Evolutionary conservation across 2,797 vertebrate species (phyloP), one percentile per base, ranked within the genome.

Genomic region (Meda fulgida): DNA sequence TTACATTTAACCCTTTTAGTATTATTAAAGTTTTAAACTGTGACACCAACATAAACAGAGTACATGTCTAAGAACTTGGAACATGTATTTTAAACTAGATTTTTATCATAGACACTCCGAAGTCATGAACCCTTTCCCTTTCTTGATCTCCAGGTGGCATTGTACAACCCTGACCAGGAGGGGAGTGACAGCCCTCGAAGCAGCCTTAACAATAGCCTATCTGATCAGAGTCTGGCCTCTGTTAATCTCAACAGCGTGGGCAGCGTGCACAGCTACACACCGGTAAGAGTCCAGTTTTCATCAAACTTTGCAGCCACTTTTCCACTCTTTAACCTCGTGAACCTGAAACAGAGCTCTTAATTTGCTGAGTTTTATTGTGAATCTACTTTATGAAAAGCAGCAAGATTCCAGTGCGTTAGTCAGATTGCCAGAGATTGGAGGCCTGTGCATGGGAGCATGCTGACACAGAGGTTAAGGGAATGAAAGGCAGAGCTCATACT

Each of bases 141-240:
- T 43, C 19, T 65, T 83, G 16, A 70, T 63, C 94, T 94, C 86
- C 92, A 97, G 97, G 96, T 98, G 96, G 95, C 97, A 78, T 94
- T 97, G 92, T 97, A 97, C 93, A 97, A 97, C 94, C 95, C 96
- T 88, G 97, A 97, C 93, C 97, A 98, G 94, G 97, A 98, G 89
- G 97, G 97, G 85, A 98, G 97, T 87, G 97, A 98, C 93, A 98
- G 97, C 91, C 97, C 97, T 87, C 95, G 97, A 91, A 98, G 97
- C 95, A 98, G 97, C 96, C 97, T 97, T 97, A 98, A 98, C 96
- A 98, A 98, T 95, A 97, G 97, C 95, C 95, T 98, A 92, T 98
- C 97, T 90, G 97, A 98, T 94, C 96, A 97, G 95, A 98, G 97
- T 92, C 95, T 97, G 93, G 96, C 97, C 51, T 98, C 97, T 23